Percentiles rank a stretch among this genome's conserved stretches.
These are phyloP conservation scores for Ceyx margarethae DNA, from an alignment of 2,113 vertebrate species.

Conservation along the genomic window DNA sequence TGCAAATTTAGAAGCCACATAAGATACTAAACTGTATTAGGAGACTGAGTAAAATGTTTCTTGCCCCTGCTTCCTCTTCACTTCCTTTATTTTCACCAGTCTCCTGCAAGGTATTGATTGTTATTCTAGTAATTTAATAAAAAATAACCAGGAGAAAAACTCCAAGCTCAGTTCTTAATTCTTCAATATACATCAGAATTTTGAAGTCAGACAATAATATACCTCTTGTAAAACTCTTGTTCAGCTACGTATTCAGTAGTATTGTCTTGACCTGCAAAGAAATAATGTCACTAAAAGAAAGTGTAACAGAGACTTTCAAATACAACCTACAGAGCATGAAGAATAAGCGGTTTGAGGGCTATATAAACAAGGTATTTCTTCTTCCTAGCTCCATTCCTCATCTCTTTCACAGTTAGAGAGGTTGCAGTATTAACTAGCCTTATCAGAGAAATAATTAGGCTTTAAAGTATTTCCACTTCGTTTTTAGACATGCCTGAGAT, in stretches of 20 bases:
- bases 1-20: neutral
- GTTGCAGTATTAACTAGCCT: neutral
- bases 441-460: neutral
- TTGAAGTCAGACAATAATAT: neutral
- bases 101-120: neutral
- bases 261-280: constrained; percentile 60
- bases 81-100: neutral
- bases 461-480: neutral
- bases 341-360: neutral
- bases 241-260: neutral
- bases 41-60: neutral
- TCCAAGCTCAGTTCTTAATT: neutral
- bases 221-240: neutral
- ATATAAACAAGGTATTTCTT: neutral
- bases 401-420: neutral
- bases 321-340: neutral
- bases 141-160: neutral
- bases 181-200: neutral
- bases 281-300: neutral
- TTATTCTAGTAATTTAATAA: neutral
- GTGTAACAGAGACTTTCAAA: neutral
- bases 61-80: neutral
- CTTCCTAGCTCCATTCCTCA: neutral
- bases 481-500: neutral
- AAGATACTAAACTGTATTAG: neutral